phyloP scores from a whole-genome alignment of 2,888 invertebrate species.

The Ectemnius continuus region DNA sequence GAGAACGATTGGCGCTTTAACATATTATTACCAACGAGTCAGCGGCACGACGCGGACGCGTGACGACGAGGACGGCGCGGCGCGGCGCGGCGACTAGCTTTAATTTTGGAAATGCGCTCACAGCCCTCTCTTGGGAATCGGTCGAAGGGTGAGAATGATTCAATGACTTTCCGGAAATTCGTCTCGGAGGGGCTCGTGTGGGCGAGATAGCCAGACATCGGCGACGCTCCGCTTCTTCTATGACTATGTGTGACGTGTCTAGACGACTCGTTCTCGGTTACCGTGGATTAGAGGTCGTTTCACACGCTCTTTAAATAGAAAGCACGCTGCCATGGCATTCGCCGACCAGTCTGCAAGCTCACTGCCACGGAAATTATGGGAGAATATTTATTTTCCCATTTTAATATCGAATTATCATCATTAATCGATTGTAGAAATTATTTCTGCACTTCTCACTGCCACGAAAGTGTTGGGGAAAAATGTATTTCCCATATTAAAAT shows the following conservation, averaged over 20 bases:
- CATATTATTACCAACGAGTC: too few relatives aligned
- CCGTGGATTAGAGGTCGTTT: slow-evolving; percentile 31
- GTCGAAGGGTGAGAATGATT: slow-evolving; percentile 29
- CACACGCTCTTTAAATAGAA: slow-evolving; percentile 37
- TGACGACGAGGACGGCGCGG: too few relatives aligned
- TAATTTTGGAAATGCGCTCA: slow-evolving; percentile 60
- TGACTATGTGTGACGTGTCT: slow-evolving; percentile 20
- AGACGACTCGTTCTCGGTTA: background rate
- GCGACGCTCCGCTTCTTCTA: slow-evolving; percentile 31
- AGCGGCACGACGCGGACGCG: background rate
- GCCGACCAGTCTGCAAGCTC: background rate
- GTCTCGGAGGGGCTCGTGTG: slow-evolving; percentile 32
- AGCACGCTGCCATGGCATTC: slow-evolving; percentile 25
- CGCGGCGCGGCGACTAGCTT: slow-evolving; percentile 20
- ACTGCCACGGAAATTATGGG: too few relatives aligned
- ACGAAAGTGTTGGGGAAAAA: too few relatives aligned
- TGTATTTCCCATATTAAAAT: too few relatives aligned
- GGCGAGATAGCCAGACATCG: slow-evolving; percentile 37
- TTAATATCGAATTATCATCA: too few relatives aligned
- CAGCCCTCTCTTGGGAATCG: slow-evolving; percentile 13
- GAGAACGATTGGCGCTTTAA: background rate
- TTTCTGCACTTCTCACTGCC: too few relatives aligned
- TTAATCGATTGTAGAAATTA: too few relatives aligned
- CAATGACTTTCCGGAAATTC: slow-evolving; percentile 40
- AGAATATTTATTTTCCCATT: too few relatives aligned